phyloP scores from a whole-genome alignment of 2,797 vertebrate genomes.

The Scolopax bukidnonensis region DNA sequence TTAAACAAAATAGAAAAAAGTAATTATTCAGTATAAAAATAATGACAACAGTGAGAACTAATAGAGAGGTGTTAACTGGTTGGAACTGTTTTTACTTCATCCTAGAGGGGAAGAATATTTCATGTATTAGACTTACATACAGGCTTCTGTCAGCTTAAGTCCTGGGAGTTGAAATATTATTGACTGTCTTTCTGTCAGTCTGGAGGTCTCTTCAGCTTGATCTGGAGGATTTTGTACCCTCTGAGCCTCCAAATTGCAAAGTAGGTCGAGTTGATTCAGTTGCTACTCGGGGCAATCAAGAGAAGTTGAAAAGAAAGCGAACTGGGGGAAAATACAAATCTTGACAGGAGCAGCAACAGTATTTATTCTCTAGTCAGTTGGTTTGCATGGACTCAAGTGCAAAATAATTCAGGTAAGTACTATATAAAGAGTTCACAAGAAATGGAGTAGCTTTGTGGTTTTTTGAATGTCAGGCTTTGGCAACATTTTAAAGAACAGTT shows the following conservation, averaged over 20 bases:
- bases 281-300: slow-evolving; percentile 8
- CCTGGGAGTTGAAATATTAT: not conserved
- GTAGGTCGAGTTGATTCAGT: not conserved
- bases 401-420: not conserved
- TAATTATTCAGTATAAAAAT: not conserved
- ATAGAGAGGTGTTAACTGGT: not conserved
- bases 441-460: not conserved
- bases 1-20: not conserved
- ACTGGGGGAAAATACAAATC: not conserved
- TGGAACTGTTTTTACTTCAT: not conserved
- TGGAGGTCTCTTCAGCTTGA: not conserved
- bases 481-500: not conserved
- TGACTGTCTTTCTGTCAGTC: not conserved
- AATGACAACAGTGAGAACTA: not conserved
- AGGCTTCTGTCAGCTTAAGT: not conserved
- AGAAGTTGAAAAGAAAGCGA: slow-evolving; percentile 41
- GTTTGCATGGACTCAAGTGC: not conserved
- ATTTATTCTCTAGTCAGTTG: not conserved
- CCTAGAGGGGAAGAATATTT: not conserved
- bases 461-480: not conserved
- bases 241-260: not conserved
- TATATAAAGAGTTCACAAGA: not conserved
- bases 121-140: not conserved
- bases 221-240: not conserved
- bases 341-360: not conserved